Evolutionary conservation across 2,888 invertebrate species (phyloP).

Genomic region (Halictus quadricinctus): DNA sequence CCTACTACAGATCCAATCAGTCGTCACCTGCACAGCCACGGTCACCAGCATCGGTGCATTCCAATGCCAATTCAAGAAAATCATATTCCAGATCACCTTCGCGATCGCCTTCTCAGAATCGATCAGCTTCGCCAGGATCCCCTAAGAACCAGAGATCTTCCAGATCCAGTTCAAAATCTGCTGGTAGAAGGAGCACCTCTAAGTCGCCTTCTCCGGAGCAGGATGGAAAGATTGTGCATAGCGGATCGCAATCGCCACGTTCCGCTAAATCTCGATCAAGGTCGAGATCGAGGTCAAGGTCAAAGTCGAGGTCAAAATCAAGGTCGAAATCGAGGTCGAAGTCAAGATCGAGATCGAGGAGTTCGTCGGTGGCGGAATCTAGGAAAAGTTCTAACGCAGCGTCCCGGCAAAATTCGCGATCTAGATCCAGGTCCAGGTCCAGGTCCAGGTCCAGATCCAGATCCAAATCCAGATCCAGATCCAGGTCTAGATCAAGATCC

Average conservation of each 20-base stretch:
- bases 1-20: constrained; percentile 65
- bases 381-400: constrained; percentile 60
- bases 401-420: constrained; percentile 68
- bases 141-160: constrained; percentile 50
- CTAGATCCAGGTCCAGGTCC: constrained; percentile 55
- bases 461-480: background rate
- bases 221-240: constrained; percentile 48
- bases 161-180: constrained; percentile 70
- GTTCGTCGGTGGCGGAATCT: constrained; percentile 63
- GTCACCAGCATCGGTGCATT: constrained; percentile 67
- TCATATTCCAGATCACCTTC: constrained; percentile 74
- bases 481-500: constrained; percentile 69
- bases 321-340: background rate
- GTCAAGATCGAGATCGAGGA: constrained; percentile 72
- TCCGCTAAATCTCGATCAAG: constrained; percentile 24
- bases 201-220: constrained; percentile 65
- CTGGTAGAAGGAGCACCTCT: constrained; percentile 65
- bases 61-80: constrained; percentile 70
- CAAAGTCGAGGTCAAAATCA: constrained; percentile 69
- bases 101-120: constrained; percentile 65
- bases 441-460: background rate
- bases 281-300: constrained; percentile 65
- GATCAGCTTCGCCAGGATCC: constrained; percentile 58
- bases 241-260: constrained; percentile 62
- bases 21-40: constrained; percentile 65